Conservation (phyloP, 2,797 vertebrate genomes). For the Dendrocincla fuliginosa region DNA sequence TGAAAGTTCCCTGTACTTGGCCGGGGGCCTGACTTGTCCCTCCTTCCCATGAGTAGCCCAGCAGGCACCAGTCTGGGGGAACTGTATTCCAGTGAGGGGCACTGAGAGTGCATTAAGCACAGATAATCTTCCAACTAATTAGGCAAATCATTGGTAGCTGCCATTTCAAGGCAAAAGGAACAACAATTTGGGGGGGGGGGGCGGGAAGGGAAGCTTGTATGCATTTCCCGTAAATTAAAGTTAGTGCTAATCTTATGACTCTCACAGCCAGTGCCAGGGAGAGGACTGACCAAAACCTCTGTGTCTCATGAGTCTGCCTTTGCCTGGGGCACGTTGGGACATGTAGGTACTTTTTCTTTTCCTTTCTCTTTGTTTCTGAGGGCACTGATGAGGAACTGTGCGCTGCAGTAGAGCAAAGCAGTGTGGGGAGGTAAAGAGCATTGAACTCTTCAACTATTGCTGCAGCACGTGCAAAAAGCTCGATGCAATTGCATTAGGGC, state of each 20-base stretch:
- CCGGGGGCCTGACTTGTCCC: rapidly evolving
- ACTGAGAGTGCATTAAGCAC: neutral
- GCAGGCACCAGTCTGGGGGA: neutral
- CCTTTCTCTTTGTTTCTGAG: neutral
- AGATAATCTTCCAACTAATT: neutral
- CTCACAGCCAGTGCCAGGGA: neutral
- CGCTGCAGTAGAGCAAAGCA: neutral
- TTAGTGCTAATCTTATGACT: neutral
- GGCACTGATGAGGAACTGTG: neutral
- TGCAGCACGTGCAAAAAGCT: neutral
- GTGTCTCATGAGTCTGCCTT: rapidly evolving
- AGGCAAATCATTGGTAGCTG: neutral
- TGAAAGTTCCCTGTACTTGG: rapidly evolving
- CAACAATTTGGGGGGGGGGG: neutral
- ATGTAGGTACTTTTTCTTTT: neutral
- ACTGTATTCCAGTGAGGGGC: neutral
- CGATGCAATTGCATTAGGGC: neutral
- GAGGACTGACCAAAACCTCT: neutral
- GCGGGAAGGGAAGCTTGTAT: rapidly evolving
- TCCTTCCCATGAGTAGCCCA: neutral
- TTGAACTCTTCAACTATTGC: neutral
- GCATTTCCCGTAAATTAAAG: neutral
- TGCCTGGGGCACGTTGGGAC: rapidly evolving
- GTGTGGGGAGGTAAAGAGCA: neutral
- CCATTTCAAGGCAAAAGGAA: neutral